These are phyloP conservation scores for Cryptoblepharus egeriae DNA, from an alignment of 2,797 vertebrate genomes.

Conservation along the genomic window DNA sequence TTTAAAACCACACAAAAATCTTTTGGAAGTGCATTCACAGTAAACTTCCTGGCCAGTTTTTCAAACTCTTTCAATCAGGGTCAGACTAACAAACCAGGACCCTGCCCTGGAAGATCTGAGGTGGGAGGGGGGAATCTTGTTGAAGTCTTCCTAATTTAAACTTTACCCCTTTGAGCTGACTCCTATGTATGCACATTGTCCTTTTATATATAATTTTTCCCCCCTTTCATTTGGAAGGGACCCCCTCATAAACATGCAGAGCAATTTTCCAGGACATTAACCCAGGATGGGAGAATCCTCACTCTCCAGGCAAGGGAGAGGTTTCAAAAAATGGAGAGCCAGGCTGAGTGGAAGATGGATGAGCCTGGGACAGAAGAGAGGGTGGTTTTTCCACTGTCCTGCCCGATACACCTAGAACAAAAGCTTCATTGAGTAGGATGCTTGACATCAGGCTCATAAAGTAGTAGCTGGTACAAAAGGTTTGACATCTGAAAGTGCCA, in stretches of 20 bases:
- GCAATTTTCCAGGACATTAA: conserved; percentile 99
- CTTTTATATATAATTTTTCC: conserved; percentile 47
- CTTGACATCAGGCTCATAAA: conserved; percentile 99
- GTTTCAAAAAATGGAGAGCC: conserved; percentile 84
- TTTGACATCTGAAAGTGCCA: conserved; percentile 97
- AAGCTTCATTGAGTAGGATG: conserved; percentile 98
- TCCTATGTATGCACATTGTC: not conserved
- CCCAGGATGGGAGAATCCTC: conserved; percentile 89
- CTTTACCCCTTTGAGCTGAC: conserved; percentile 49
- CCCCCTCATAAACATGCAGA: conserved; percentile 98
- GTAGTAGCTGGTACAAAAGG: conserved; percentile 95
- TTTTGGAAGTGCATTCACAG: conserved; percentile 86
- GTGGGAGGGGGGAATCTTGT: conserved; percentile 81
- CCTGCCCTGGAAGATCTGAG: conserved; percentile 86
- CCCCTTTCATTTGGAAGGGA: conserved; percentile 89
- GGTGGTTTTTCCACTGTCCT: conserved; percentile 98
- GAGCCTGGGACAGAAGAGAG: conserved; percentile 93
- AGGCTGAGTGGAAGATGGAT: conserved; percentile 93
- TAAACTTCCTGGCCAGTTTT: conserved; percentile 85
- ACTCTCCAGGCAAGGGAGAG: conserved; percentile 83
- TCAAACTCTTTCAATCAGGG: conserved; percentile 87
- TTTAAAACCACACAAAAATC: conserved; percentile 80
- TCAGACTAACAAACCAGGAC: conserved; percentile 90
- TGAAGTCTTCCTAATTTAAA: conserved; percentile 84
- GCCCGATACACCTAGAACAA: conserved; percentile 94